A percentile compares a stretch with the other conserved stretches of the same genome.
Evolutionary conservation across 1,140 invertebrate genomes (phyloP).

Genomic region (Helicoverpa zea): DNA sequence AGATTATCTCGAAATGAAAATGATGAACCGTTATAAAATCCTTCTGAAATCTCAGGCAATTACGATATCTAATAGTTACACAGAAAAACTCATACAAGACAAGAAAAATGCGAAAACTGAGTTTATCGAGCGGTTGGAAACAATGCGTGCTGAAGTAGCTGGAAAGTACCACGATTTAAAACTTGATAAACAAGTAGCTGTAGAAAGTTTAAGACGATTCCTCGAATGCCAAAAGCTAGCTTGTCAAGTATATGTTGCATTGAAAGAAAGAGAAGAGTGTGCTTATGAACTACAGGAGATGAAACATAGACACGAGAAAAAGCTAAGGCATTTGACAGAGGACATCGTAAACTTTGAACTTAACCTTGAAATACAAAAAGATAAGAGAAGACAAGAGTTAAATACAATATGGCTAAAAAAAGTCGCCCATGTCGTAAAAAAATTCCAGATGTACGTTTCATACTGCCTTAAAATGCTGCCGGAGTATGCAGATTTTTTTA

Average conservation of each 20-base stretch:
- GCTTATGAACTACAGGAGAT: slow-evolving; percentile 65
- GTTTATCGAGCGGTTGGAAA: slow-evolving; percentile 67
- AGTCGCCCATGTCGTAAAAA: slow-evolving; percentile 75
- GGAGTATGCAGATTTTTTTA: slow-evolving; percentile 77
- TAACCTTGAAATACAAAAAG: slow-evolving; percentile 65
- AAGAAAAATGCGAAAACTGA: slow-evolving; percentile 64
- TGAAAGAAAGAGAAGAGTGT: slow-evolving; percentile 74
- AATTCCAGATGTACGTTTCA: slow-evolving; percentile 74
- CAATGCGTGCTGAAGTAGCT: slow-evolving; percentile 53
- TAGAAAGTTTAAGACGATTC: slow-evolving; percentile 71
- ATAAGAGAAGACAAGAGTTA: slow-evolving; percentile 65
- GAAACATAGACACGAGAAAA: slow-evolving; percentile 69
- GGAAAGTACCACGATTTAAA: slow-evolving; percentile 72
- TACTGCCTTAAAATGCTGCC: slow-evolving; percentile 73
- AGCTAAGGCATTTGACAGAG: slow-evolving; percentile 65
- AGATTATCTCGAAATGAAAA: slow-evolving; percentile 62
- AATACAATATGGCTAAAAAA: slow-evolving; percentile 74
- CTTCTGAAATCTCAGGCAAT: slow-evolving; percentile 72
- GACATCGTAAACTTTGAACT: slow-evolving; percentile 73
- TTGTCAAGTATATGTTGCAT: slow-evolving; percentile 78
- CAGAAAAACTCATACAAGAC: slow-evolving; percentile 62
- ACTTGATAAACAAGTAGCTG: slow-evolving; percentile 72
- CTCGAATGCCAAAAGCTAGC: slow-evolving; percentile 76
- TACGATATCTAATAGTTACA: slow-evolving; percentile 67
- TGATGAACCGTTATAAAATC: slow-evolving; percentile 61